These are phyloP conservation scores for Malurus melanocephalus DNA, from an alignment of 2,113 vertebrate species.

Conservation along the genomic window DNA sequence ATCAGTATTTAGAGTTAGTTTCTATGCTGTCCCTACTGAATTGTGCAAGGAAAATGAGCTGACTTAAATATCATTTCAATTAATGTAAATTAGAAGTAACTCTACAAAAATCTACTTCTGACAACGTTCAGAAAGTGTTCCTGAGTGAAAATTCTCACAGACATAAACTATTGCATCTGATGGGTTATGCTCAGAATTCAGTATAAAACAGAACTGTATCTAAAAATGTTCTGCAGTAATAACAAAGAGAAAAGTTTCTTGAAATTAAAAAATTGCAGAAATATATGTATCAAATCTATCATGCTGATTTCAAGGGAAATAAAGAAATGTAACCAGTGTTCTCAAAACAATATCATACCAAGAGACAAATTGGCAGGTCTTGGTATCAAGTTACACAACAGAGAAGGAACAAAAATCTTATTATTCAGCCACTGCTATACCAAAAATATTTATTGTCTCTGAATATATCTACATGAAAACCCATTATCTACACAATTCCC, in stretches of 20 bases:
- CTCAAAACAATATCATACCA: not conserved
- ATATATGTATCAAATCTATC: not conserved
- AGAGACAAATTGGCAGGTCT: not conserved
- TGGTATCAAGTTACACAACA: not conserved
- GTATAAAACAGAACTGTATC: not conserved
- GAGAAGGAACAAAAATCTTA: not conserved
- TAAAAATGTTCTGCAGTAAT: not conserved
- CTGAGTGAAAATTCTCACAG: not conserved
- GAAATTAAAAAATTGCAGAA: not conserved
- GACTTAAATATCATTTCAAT: not conserved
- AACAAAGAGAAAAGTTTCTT: not conserved
- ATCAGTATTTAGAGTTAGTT: not conserved
- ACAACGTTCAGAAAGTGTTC: not conserved
- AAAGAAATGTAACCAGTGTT: not conserved
- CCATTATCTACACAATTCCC: not conserved
- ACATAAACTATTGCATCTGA: not conserved
- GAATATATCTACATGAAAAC: not conserved
- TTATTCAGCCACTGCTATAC: not conserved
- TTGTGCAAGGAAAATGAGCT: not conserved
- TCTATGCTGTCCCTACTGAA: not conserved
- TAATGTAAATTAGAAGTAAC: not conserved
- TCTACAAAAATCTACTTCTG: not conserved
- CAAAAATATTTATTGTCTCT: not conserved
- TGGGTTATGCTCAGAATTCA: not conserved
- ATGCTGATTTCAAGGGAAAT: not conserved